Evolutionary conservation across 2,113 vertebrate species (phyloP).

Genomic region (Cairina moschata): DNA sequence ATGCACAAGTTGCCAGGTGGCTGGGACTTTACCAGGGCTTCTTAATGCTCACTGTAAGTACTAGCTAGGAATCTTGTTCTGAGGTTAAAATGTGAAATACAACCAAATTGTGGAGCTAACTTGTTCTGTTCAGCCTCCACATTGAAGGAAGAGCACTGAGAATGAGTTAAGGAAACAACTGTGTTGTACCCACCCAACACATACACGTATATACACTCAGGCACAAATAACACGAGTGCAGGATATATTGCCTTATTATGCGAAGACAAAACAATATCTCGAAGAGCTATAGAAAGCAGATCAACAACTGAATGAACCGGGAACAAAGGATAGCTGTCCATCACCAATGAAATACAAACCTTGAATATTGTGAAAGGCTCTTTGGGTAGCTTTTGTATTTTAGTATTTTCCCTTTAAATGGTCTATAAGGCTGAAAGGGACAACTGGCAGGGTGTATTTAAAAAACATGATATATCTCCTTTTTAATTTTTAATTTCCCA

Average conservation of each 20-base stretch:
- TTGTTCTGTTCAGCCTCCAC: not conserved
- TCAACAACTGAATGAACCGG: not conserved
- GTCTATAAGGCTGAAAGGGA: not conserved
- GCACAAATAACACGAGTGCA: not conserved
- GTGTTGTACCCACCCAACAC: not conserved
- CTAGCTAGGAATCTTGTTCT: not conserved
- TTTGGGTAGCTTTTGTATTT: not conserved
- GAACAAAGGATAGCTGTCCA: not conserved
- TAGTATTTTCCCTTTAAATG: not conserved
- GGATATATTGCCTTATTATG: not conserved
- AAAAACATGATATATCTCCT: conserved; percentile 14
- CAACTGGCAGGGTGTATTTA: not conserved
- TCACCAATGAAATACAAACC: not conserved
- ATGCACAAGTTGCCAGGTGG: not conserved
- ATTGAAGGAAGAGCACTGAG: not conserved
- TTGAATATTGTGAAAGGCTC: not conserved
- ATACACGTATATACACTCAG: too few relatives aligned
- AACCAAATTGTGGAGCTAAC: not conserved
- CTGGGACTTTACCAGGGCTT: not conserved
- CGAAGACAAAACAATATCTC: not conserved
- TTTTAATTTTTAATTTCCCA: conserved; percentile 64
- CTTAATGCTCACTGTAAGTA: not conserved
- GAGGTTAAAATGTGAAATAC: not conserved
- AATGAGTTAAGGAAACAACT: not conserved
- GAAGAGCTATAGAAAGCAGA: not conserved